Base-by-base conservation (phyloP, 2,888 invertebrate species). In the Heliconius charithonia region DNA sequence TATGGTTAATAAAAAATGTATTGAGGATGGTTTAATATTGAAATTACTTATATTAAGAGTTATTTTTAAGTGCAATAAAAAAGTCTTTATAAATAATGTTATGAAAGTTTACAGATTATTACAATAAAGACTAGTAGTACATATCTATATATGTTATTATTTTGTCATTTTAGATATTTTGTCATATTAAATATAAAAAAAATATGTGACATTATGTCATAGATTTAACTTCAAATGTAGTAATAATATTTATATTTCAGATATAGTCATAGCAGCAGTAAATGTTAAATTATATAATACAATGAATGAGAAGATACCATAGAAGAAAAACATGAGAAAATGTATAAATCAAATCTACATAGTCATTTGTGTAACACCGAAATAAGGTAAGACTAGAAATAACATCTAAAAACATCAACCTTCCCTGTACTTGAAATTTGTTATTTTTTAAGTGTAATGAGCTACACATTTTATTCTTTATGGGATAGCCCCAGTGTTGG, bases 321-420 rank as follows among this genome's bases (percentile, higher is more conserved):
- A 29, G 37, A 2, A 45, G 41, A 29, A 71, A 65, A 29, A 72
- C 16, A 78, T 78, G 78, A 78, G 22, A 74, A 78, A 69, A 78
- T 78, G 78, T 74, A 25, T 69, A 62, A 27, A 62, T 16, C 56
- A 62, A 59, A 41, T 45, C 12, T 22, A 62, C 29, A 45, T 67
- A 51, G 27, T 66, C 51, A 81, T 75, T 71, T 77, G 70, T 37
- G 37, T 82, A 59, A 73, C 73, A 45, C 19, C 25, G 41, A 81
- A 81, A 81, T 81, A 82, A 81, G 67, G 77, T 63, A 75, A 77
- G 73, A 81, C 10, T 81, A 29, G 56, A 16, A 32, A 69, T 45
- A 69, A 2, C 6, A 25, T 41, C 1, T 22, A 16, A 67, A 66
- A 69, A 41, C 25, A 25, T 69, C 3, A 41, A 59, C 22, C n/a